Percentiles rank a stretch among this genome's conserved stretches.
Conservation (phyloP, 1,140 invertebrate genomes). For the Listronotus oregonensis region DNA sequence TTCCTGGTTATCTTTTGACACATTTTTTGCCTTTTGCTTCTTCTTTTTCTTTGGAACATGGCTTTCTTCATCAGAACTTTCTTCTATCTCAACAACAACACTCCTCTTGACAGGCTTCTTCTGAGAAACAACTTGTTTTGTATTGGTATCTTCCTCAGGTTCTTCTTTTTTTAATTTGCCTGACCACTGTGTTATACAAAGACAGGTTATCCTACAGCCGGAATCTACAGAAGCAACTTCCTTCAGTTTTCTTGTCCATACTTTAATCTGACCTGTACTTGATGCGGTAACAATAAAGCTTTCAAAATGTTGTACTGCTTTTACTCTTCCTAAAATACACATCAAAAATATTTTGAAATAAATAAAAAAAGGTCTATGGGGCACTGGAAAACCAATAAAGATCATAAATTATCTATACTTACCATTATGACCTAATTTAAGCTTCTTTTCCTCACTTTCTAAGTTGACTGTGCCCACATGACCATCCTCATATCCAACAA, state of each 20-base stretch:
- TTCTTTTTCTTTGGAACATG: conserved; percentile 8
- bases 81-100: conserved; percentile 36
- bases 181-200: conserved; percentile 56
- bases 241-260: conserved; percentile 68
- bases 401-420: too few relatives aligned
- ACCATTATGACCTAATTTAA: conserved; percentile 64
- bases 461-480: conserved; percentile 59
- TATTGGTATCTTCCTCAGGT: conserved; percentile 21
- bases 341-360: too few relatives aligned
- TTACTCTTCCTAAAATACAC: conserved; percentile 61
- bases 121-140: conserved; percentile 17
- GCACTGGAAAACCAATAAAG: too few relatives aligned
- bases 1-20: background rate
- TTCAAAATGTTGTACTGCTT: conserved; percentile 63
- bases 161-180: conserved; percentile 42
- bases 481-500: conserved; percentile 74
- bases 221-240: conserved; percentile 60
- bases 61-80: conserved; percentile 26
- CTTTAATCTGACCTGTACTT: conserved; percentile 78
- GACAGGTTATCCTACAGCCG: conserved; percentile 66
- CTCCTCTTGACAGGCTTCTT: conserved; percentile 29
- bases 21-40: background rate
- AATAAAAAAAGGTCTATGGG: too few relatives aligned
- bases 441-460: conserved; percentile 54
- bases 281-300: conserved; percentile 62